Evolutionary conservation across 1,140 invertebrate species (phyloP).

Genomic region (Berghia stephanieae): DNA sequence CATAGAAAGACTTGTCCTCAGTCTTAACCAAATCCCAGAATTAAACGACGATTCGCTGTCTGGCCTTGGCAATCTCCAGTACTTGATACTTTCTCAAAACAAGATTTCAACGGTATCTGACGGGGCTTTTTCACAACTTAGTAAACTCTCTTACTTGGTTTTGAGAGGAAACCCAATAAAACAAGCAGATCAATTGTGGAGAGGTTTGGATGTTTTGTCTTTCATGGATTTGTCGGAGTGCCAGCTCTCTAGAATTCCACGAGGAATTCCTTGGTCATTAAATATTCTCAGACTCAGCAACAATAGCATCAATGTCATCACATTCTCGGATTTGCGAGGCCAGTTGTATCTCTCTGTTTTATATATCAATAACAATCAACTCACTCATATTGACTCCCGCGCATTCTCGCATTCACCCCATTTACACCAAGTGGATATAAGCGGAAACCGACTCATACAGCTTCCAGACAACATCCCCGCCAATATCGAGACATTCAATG

Average conservation of each 20-base stretch:
- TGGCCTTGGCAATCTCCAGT: constrained; percentile 75
- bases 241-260: constrained; percentile 80
- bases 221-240: constrained; percentile 83
- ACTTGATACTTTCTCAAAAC: constrained; percentile 84
- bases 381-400: constrained; percentile 67
- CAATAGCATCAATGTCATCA: constrained; percentile 72
- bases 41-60: constrained; percentile 72
- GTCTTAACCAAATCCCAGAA: constrained; percentile 74
- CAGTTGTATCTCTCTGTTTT: constrained; percentile 72
- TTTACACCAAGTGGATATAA: constrained; percentile 29
- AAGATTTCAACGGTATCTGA: constrained; percentile 76
- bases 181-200: constrained; percentile 39
- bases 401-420: constrained; percentile 85
- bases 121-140: constrained; percentile 78
- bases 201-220: constrained; percentile 15
- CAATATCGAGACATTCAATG: constrained; percentile 72
- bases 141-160: constrained; percentile 79
- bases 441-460: constrained; percentile 64
- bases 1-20: constrained; percentile 78
- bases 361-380: constrained; percentile 79
- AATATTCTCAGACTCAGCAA: constrained; percentile 73
- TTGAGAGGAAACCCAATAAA: constrained; percentile 68
- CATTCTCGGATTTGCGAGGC: constrained; percentile 75
- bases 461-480: constrained; percentile 78
- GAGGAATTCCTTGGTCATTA: constrained; percentile 83